Evolutionary conservation across 1,140 invertebrate species (phyloP), one percentile per base, ranked within the genome.

Genomic region (Lanistes nyassanus): DNA sequence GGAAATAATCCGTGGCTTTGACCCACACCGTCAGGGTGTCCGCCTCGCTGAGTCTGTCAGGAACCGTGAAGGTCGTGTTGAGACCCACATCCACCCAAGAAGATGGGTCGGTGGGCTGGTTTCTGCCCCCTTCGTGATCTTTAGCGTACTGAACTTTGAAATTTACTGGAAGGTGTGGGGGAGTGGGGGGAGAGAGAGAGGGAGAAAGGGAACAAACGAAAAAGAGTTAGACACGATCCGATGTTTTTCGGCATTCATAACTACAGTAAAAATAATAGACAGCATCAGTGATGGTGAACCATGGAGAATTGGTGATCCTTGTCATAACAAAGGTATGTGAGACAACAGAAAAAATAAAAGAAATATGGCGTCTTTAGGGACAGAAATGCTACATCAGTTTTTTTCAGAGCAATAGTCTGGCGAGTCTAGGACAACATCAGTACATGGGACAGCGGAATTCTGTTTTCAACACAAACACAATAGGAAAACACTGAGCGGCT

Each of bases 11-110:
- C 29, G 42, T 55, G 2, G 79, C 79, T 53, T 51, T 60, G 13
- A 80, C 76, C 74, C 76, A 80, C 23, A 80, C 53, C 11, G 51
- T 64, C 23, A 76, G 26, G 3, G 70, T 71, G 62, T 74, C 72
- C 3, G 75, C 75, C 58, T 70, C 39, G 26, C 42, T 62, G 16
- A 36, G 36, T 47, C 60, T 53, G 36, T 19, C 0, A 31, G 56
- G 56, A 11, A 60, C 7, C 0, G 56, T 60, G 29, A 5, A 60
- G 1, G 56, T 60, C 23, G 56, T 60, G 56, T 60, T 60, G 56
- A 60, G 56, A 1, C 7, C 56, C 0, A 60, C 11, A 9, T 60
- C 56, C 1, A 9, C 23, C 56, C 56, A 60, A 60, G 13, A 7
- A 26, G 23, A 5, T 19, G 56, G 56, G 23, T 9, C 5, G 3